Evolutionary conservation across 2,797 vertebrate genomes (phyloP).

Genomic region (Synaphobranchus kaupii): DNA sequence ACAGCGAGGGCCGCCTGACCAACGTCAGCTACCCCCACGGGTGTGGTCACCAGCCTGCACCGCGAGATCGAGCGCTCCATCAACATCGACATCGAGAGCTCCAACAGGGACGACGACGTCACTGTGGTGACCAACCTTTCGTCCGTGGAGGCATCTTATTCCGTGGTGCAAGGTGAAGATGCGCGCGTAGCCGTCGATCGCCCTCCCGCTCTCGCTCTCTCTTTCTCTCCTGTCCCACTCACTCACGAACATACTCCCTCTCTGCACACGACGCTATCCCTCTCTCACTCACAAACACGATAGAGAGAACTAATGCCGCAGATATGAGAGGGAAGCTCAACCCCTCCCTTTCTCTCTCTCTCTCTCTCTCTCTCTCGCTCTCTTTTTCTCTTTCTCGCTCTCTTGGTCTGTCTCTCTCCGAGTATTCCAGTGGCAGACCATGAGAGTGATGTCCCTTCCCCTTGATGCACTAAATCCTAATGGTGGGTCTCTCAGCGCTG

Average conservation of each 20-base stretch:
- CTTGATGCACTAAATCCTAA: not conserved
- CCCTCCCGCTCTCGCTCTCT: not conserved
- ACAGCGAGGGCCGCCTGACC: conserved; percentile 84
- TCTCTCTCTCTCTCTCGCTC: not conserved
- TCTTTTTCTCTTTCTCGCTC: not conserved
- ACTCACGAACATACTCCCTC: not conserved
- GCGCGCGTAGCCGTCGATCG: not conserved
- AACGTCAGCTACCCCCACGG: conserved; percentile 87
- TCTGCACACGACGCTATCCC: not conserved
- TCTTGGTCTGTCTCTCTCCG: not conserved
- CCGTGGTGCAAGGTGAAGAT: conserved; percentile 86
- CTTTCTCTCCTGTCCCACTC: not conserved
- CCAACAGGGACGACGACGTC: conserved; percentile 86
- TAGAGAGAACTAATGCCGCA: too few relatives aligned
- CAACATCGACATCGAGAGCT: conserved; percentile 87
- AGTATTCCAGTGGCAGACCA: not conserved
- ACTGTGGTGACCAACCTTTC: conserved; percentile 88
- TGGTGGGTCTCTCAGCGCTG: not conserved
- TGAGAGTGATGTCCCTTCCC: conserved; percentile 3
- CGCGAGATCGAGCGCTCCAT: conserved; percentile 87
- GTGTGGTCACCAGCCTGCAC: conserved; percentile 85
- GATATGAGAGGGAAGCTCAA: not conserved
- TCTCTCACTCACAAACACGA: not conserved
- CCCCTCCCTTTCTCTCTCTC: not conserved
- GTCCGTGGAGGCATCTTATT: conserved; percentile 86